Percentiles rank a stretch among this genome's conserved stretches.
These are phyloP conservation scores for Trogon surrucura DNA, from an alignment of 2,113 vertebrate genomes.

Conservation along the genomic window DNA sequence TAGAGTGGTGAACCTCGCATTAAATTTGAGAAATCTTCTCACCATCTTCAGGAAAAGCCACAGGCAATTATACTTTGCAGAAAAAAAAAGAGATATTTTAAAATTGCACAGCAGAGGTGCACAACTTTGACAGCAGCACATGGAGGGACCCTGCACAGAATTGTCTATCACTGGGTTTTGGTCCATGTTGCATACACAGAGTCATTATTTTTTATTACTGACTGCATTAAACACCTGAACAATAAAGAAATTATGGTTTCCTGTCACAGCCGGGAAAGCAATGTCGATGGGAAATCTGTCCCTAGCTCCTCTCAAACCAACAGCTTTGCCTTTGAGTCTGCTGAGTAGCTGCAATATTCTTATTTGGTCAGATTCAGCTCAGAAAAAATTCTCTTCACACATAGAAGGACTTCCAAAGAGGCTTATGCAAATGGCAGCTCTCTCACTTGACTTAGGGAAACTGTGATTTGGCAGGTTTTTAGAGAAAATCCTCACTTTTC, in stretches of 20 bases:
- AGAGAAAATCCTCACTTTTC: not conserved
- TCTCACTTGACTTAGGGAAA: not conserved
- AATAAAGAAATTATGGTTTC: slow-evolving; percentile 9
- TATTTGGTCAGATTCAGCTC: not conserved
- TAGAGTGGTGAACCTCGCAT: not conserved
- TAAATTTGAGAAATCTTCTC: not conserved
- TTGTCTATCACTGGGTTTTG: not conserved
- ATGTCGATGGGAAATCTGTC: slow-evolving; percentile 25
- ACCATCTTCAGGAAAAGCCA: not conserved
- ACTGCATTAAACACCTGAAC: slow-evolving; percentile 46
- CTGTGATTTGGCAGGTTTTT: not conserved
- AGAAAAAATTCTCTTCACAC: not conserved
- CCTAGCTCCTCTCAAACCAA: slow-evolving; percentile 2
- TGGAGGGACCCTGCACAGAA: not conserved
- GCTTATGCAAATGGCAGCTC: not conserved
- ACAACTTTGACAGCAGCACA: not conserved
- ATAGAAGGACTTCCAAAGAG: not conserved
- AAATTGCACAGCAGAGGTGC: not conserved
- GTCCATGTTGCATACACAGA: not conserved
- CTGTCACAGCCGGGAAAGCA: not conserved
- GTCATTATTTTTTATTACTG: slow-evolving; percentile 31
- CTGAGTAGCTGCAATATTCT: not conserved
- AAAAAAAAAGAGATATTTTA: not conserved
- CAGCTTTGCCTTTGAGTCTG: slow-evolving; percentile 1
- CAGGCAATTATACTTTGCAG: not conserved